Conservation (phyloP, 2,113 vertebrate species). For the Prolemur simus region DNA sequence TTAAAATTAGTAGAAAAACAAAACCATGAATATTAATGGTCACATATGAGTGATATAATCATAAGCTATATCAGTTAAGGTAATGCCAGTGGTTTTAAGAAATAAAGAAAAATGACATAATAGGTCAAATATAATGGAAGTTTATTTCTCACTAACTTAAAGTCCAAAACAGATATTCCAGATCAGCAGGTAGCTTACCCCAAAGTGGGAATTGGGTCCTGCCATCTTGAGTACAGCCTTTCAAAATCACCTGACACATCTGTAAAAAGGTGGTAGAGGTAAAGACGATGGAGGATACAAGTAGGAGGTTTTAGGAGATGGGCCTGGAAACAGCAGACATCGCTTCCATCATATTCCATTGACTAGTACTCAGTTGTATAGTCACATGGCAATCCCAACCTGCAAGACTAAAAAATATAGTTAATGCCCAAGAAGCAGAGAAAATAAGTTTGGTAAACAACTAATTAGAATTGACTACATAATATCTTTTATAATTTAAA, state of each 20-base stretch:
- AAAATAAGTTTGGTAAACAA: neutral
- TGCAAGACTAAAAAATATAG: neutral
- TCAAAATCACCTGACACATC: neutral
- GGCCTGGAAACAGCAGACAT: neutral
- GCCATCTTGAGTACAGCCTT: neutral
- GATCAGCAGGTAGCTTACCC: neutral
- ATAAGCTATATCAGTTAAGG: neutral
- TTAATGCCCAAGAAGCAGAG: neutral
- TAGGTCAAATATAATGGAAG: neutral
- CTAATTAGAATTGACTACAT: neutral
- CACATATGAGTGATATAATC: neutral
- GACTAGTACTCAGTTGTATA: neutral
- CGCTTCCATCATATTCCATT: neutral
- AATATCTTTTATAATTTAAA: conserved; percentile 43
- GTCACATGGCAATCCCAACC: neutral
- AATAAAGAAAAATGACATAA: neutral
- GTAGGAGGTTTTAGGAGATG: neutral
- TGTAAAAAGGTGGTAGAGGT: neutral
- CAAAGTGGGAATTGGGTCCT: neutral
- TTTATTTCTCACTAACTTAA: neutral
- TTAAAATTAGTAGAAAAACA: neutral
- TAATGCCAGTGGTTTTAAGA: neutral
- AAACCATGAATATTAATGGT: neutral
- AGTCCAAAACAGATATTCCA: neutral
- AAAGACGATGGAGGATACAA: neutral